Evolutionary conservation across 2,113 vertebrate species (phyloP).

Genomic region (Muntiacus reevesi): DNA sequence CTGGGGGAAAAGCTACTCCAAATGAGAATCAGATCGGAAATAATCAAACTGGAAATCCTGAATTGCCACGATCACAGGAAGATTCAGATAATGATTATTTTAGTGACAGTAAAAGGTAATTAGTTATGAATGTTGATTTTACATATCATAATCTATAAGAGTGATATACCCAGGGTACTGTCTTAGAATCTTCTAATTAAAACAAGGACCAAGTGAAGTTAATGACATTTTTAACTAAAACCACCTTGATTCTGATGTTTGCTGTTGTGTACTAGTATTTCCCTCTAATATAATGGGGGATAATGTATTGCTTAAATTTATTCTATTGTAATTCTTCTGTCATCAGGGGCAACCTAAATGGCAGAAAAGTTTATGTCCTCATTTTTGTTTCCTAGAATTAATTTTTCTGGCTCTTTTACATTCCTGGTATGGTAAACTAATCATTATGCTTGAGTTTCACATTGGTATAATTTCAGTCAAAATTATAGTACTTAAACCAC

Average conservation of each 20-base stretch:
- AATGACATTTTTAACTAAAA: background rate
- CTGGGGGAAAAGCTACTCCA: constrained; percentile 5
- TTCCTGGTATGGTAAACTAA: constrained; percentile 8
- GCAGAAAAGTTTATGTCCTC: background rate
- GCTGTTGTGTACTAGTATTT: background rate
- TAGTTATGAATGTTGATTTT: constrained; percentile 16
- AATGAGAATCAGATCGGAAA: constrained; percentile 66
- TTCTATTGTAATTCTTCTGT: constrained; percentile 10
- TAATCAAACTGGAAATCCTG: constrained; percentile 75
- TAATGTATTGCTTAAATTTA: background rate
- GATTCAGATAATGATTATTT: constrained; percentile 74
- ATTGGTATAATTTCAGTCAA: background rate
- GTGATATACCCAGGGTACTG: background rate
- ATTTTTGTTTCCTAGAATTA: constrained; percentile 19
- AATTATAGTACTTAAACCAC: background rate
- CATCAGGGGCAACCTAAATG: background rate
- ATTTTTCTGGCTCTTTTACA: background rate
- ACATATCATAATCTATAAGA: constrained; percentile 34
- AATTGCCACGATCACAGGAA: constrained; percentile 74
- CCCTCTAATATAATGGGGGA: background rate
- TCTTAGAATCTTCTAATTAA: constrained; percentile 26
- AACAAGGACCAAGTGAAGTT: constrained; percentile 38
- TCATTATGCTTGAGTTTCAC: constrained; percentile 13
- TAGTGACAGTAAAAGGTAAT: constrained; percentile 74
- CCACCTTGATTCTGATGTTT: background rate